Base-by-base conservation (phyloP, 2,113 vertebrate genomes). In the Thinocorus orbignyianus region DNA sequence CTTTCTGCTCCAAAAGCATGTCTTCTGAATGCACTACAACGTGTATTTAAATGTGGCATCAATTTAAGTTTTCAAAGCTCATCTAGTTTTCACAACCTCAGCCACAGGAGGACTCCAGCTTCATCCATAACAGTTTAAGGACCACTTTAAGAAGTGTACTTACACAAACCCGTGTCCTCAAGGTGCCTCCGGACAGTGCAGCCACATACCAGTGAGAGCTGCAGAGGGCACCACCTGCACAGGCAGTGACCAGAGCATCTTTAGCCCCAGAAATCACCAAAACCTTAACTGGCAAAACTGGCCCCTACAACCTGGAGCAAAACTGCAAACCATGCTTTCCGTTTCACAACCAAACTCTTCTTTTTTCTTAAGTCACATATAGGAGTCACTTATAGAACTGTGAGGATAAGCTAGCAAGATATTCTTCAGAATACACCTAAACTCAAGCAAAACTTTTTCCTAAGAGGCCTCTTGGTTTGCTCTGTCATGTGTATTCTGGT, bases 341-440 rank as follows among this genome's bases (percentile, higher is more conserved):
- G 10, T 28, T 92, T 71, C 28, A 31, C 0, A 0, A n/a, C 62
- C n/a, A 64, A 71, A 74, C n/a, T 69, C 48, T 42, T 41, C 9
- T 74, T 76, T 46, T 64, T 18, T 11, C 11, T 78, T 31, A 46
- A 35, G 30, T 37, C 52, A 79, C 33, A 71, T 51, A 24, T 2
- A 88, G 0, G 0, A 60, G 23, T 46, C 3, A 2, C 7, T 24
- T 35, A 39, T 61, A 91, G n/a, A 52, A 1, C 7, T 13, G 3
- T 10, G 48, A 80, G 5, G 12, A 72, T 69, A 48, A 88, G 37
- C 9, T 44, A 73, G 33, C 26, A 77, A 65, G 16, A 81, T 18
- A 37, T 17, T 77, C 41, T 86, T 84, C 55, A 83, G 18, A 70
- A 70, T 28, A 57, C 11, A 73, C 11, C 28, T 80, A 69, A 62